Conservation (phyloP, 2,797 vertebrate genomes). For the Cheirogaleus major region DNA sequence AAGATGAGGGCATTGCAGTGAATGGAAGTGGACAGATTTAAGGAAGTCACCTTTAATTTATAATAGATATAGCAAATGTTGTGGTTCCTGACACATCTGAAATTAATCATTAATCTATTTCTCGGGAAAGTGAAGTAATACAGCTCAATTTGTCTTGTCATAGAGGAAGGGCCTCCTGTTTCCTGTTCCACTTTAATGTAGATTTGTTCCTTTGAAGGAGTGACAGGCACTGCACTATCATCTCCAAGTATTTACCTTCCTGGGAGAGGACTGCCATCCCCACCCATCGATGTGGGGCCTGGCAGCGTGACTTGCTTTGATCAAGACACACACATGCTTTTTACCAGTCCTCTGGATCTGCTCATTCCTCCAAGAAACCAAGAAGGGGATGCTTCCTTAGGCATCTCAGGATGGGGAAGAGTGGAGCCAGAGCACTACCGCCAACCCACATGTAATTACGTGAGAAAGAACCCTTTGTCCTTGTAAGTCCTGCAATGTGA, state of each 20-base stretch:
- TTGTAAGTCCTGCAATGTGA: background rate
- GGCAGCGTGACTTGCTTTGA: background rate
- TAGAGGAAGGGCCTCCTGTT: background rate
- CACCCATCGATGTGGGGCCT: background rate
- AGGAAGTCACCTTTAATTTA: background rate
- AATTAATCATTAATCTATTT: background rate
- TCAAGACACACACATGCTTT: accelerated
- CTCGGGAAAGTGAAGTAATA: background rate
- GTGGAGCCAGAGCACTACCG: background rate
- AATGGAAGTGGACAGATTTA: background rate
- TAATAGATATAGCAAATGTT: accelerated
- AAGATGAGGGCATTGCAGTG: background rate
- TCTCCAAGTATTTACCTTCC: background rate
- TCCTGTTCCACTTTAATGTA: no score
- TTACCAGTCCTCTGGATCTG: background rate
- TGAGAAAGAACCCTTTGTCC: background rate
- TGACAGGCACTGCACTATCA: accelerated
- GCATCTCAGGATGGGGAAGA: background rate
- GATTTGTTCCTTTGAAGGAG: background rate
- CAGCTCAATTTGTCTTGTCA: background rate
- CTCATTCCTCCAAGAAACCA: background rate
- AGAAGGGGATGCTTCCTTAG: background rate
- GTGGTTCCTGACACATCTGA: background rate
- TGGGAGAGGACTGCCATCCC: background rate
- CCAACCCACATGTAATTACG: background rate